A percentile compares a stretch with the other conserved stretches of the same genome.
Conservation (phyloP, 2,888 invertebrate genomes). For the Andrena haemorrhoa region DNA sequence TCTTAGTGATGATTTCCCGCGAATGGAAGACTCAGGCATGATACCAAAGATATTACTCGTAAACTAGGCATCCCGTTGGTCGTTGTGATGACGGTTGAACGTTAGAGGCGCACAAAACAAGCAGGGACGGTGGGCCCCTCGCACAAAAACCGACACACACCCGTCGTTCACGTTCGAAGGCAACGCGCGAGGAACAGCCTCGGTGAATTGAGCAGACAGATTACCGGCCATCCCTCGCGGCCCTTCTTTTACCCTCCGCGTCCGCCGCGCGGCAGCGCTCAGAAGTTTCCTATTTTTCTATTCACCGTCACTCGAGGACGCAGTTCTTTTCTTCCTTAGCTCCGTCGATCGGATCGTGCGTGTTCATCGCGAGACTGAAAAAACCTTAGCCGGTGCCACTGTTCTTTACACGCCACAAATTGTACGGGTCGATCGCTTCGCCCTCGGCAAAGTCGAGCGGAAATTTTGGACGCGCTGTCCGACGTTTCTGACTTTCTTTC, state of each 20-base stretch:
- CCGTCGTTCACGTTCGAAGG: background rate
- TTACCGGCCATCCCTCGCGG: background rate
- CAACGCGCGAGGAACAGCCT: slow-evolving; percentile 21
- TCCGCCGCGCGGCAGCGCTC: slow-evolving; percentile 3
- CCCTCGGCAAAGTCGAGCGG: slow-evolving; percentile 1
- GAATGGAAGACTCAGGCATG: slow-evolving; percentile 82
- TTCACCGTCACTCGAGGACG: slow-evolving; percentile 12
- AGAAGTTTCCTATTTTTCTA: slow-evolving; percentile 32
- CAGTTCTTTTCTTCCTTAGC: slow-evolving; percentile 8
- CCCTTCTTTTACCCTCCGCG: slow-evolving; percentile 5
- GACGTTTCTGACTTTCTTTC: background rate
- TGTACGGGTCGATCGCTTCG: background rate
- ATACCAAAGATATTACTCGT: slow-evolving; percentile 84
- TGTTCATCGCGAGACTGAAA: slow-evolving; percentile 37
- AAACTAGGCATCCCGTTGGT: slow-evolving; percentile 79
- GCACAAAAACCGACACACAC: slow-evolving; percentile 51
- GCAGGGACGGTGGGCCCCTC: slow-evolving; percentile 55
- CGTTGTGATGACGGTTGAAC: slow-evolving; percentile 79
- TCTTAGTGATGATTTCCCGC: slow-evolving; percentile 67
- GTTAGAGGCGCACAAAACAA: slow-evolving; percentile 80
- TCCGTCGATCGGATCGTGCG: slow-evolving; percentile 21
- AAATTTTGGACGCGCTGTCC: background rate
- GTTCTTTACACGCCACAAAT: slow-evolving; percentile 1
- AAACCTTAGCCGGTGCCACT: slow-evolving; percentile 1
- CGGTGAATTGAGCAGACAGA: background rate